Conservation (phyloP, 2,797 vertebrate species). For the Tadarida brasiliensis region DNA sequence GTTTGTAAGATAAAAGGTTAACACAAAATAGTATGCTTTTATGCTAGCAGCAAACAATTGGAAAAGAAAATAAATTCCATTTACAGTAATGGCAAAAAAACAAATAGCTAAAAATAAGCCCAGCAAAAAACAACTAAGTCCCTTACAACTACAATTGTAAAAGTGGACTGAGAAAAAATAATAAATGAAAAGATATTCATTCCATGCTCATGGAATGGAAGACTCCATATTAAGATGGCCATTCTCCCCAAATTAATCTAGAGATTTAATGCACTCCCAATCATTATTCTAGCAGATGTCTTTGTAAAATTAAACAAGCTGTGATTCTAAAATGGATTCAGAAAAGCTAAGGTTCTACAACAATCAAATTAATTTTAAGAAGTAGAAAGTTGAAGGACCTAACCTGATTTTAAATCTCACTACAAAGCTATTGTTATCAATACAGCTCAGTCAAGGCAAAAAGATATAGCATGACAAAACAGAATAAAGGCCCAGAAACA, state of each 20-base stretch:
- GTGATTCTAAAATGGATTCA: slow-evolving; percentile 3
- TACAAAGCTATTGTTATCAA: neutral
- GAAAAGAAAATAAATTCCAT: neutral
- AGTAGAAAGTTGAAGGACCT: neutral
- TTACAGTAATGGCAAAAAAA: slow-evolving; percentile 9
- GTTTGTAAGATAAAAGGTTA: neutral
- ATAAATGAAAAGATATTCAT: neutral
- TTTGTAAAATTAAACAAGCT: slow-evolving; percentile 10
- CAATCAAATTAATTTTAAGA: slow-evolving; percentile 36
- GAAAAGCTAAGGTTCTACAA: neutral
- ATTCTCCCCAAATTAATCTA: neutral
- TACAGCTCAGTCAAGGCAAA: neutral
- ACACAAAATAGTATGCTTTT: neutral
- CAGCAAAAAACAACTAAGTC: neutral
- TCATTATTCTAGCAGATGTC: neutral
- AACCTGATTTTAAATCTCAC: slow-evolving; percentile 46
- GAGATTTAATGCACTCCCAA: neutral
- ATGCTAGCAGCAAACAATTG: neutral
- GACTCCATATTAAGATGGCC: neutral
- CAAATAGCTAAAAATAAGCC: slow-evolving; percentile 19
- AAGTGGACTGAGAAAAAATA: neutral
- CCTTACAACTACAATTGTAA: neutral
- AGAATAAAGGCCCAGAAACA: neutral
- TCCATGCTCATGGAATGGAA: neutral
- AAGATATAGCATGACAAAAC: neutral